Conservation (phyloP, 2,888 invertebrate genomes). For the Xestia c-nigrum region DNA sequence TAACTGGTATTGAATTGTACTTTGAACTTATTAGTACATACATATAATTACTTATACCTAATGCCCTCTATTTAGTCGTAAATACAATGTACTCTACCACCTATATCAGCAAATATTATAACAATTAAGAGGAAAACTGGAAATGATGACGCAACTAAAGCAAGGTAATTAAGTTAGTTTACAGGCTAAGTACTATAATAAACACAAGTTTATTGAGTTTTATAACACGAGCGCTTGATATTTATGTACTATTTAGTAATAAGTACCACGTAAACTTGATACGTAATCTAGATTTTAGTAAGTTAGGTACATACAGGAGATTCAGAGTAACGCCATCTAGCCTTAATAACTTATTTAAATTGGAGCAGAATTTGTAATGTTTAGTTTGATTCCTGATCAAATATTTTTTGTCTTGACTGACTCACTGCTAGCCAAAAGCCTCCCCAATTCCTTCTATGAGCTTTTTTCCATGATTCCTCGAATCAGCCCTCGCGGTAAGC, state of each 20-base stretch:
- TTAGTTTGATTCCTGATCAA: background rate
- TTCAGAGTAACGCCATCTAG: background rate
- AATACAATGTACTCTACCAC: constrained; percentile 21
- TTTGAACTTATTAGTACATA: constrained; percentile 48
- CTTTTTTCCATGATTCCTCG: no score
- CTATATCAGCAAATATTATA: constrained; percentile 27
- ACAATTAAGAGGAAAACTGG: constrained; percentile 48
- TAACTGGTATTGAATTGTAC: constrained; percentile 37
- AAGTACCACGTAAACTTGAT: background rate
- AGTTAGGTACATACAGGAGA: background rate
- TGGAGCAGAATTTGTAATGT: no score
- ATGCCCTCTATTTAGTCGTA: constrained; percentile 38
- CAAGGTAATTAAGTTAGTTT: background rate
- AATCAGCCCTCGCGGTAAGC: no score
- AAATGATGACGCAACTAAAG: constrained; percentile 36
- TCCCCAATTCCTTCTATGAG: no score
- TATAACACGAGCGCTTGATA: background rate
- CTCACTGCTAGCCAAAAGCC: no score
- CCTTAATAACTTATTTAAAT: background rate
- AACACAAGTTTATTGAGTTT: constrained; percentile 8
- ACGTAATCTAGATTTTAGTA: background rate
- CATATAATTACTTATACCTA: background rate
- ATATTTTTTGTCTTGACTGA: no score
- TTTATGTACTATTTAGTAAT: background rate
- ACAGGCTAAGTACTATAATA: background rate